Conservation (phyloP, 2,888 invertebrate species). For the Ormyrus nitidulus region DNA sequence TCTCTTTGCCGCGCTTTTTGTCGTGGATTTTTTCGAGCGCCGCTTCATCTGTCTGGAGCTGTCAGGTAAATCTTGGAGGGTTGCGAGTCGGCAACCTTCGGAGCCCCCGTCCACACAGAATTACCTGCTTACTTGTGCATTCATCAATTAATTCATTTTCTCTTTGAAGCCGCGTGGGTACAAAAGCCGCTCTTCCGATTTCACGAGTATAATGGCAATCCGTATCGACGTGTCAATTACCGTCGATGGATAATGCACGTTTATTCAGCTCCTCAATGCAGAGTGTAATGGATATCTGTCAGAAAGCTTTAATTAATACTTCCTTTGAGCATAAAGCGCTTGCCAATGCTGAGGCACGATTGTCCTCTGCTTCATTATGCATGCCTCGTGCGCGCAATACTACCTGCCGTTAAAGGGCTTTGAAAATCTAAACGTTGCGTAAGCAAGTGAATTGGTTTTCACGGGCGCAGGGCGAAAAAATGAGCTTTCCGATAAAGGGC, state of each 20-base stretch:
- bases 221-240: constrained; percentile 44
- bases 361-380: constrained; percentile 5
- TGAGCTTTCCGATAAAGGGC: not conserved
- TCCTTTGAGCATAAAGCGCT: constrained; percentile 15
- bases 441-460: too few relatives aligned
- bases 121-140: constrained; percentile 57
- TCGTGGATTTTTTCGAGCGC: constrained; percentile 13
- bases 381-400: not conserved
- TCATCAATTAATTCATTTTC: constrained; percentile 55
- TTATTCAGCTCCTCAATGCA: constrained; percentile 13
- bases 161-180: constrained; percentile 10
- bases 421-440: too few relatives aligned
- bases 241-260: constrained; percentile 35
- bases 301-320: constrained; percentile 50
- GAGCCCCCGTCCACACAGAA: constrained; percentile 26
- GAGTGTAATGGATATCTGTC: constrained; percentile 46
- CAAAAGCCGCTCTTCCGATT: constrained; percentile 26
- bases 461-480: too few relatives aligned
- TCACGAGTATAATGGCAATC: constrained; percentile 35
- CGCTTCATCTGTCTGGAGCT: constrained; percentile 50
- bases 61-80: constrained; percentile 57
- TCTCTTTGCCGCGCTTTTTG: constrained; percentile 11
- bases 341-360: not conserved
- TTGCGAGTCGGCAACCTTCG: constrained; percentile 51
- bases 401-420: too few relatives aligned